A percentile compares a stretch with the other conserved stretches of the same genome.
phyloP scores from a whole-genome alignment of 1,140 invertebrate species.

The Aphaenogaster rudis region DNA sequence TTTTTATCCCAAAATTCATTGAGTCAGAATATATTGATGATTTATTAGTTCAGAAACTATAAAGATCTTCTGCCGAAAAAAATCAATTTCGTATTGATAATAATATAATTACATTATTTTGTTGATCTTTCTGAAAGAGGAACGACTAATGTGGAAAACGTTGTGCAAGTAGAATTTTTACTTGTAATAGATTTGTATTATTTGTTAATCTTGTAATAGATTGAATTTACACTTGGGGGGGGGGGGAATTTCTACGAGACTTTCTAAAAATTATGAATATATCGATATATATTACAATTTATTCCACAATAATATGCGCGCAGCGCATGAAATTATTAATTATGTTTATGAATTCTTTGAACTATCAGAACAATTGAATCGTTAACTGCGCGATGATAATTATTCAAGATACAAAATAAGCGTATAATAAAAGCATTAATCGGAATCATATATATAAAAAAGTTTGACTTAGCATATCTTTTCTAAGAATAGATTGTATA shows the following conservation, averaged over 20 bases:
- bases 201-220: too few relatives aligned
- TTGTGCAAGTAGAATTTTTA: not conserved
- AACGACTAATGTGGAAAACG: not conserved
- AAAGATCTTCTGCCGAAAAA: not conserved
- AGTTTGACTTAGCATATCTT: not conserved
- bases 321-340: not conserved
- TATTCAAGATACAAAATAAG: not conserved
- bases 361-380: not conserved
- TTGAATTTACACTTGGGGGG: not conserved
- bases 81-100: not conserved
- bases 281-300: not conserved
- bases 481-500: not conserved
- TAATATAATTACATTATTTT: not conserved
- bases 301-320: not conserved
- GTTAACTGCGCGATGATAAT: not conserved
- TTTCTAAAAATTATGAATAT: not conserved
- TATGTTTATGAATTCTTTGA: not conserved
- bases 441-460: not conserved
- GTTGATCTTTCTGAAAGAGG: not conserved
- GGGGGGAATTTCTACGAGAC: too few relatives aligned
- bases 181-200: not conserved
- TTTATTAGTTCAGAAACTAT: not conserved
- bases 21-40: not conserved
- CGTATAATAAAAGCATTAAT: not conserved
- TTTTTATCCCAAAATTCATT: not conserved